Percentiles rank a stretch among this genome's conserved stretches.
Conservation (phyloP, 2,113 vertebrate genomes). For the Aldabrachelys gigantea region DNA sequence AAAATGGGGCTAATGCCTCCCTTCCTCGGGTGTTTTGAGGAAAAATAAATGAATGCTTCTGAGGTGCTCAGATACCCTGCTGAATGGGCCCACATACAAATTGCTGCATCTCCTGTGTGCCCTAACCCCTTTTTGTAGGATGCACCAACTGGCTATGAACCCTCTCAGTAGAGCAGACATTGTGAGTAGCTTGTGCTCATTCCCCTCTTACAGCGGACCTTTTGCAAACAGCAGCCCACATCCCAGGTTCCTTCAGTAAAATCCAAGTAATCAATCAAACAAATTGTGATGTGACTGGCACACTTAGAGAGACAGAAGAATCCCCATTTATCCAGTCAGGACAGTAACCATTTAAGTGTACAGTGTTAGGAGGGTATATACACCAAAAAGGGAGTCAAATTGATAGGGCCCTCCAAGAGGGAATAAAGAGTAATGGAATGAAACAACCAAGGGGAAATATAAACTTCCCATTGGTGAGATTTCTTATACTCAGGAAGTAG, state of each 20-base stretch:
- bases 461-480: conserved; percentile 63
- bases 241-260: background rate
- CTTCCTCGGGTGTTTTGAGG: background rate
- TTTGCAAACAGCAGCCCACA: background rate
- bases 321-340: background rate
- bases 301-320: background rate
- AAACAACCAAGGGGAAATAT: conserved; percentile 70
- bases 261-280: background rate
- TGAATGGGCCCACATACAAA: background rate
- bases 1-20: background rate
- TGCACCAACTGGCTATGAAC: background rate
- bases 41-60: background rate
- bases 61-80: background rate
- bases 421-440: conserved; percentile 43
- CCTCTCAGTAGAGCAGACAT: background rate
- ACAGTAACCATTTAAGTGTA: background rate
- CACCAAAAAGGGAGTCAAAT: conserved; percentile 21
- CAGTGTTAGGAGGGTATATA: background rate
- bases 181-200: rapidly evolving
- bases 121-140: background rate
- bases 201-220: rapidly evolving
- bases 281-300: background rate
- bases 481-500: conserved; percentile 31
- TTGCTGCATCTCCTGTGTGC: rapidly evolving
- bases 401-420: conserved; percentile 16